Percentiles rank a stretch among this genome's conserved stretches.
phyloP scores from a whole-genome alignment of 2,113 vertebrate genomes.

The Stomatorhinus ivindoensis region DNA sequence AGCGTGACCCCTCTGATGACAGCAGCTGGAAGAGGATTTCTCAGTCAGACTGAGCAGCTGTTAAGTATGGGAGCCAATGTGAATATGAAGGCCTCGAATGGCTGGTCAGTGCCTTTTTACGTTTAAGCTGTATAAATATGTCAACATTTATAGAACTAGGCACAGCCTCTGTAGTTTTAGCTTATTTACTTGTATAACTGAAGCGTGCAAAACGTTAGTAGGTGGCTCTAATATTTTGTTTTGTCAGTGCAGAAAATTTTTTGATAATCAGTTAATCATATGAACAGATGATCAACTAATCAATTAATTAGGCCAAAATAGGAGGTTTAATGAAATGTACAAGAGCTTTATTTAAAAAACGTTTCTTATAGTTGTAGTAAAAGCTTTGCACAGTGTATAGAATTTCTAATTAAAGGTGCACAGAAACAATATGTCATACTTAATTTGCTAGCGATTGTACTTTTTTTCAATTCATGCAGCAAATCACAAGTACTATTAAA shows the following conservation, averaged over 20 bases:
- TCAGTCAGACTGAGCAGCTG: constrained; percentile 79
- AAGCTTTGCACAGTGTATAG: background rate
- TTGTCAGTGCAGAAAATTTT: background rate
- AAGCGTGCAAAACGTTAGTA: background rate
- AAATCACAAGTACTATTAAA: background rate
- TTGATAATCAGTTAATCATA: background rate
- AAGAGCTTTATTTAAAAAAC: too few relatives aligned
- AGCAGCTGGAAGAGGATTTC: constrained; percentile 78
- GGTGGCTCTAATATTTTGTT: background rate
- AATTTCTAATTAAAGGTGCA: background rate
- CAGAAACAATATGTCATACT: background rate
- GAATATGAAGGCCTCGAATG: constrained; percentile 76
- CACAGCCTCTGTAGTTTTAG: background rate
- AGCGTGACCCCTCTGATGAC: constrained; percentile 81
- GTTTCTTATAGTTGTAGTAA: background rate
- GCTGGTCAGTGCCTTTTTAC: constrained; percentile 66
- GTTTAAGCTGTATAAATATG: background rate
- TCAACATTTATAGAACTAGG: background rate
- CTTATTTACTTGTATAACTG: background rate
- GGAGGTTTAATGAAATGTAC: too few relatives aligned
- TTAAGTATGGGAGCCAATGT: constrained; percentile 82
- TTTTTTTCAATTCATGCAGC: background rate
- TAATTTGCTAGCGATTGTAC: background rate
- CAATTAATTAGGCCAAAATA: background rate
- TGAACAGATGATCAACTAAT: background rate